Percentiles rank a stretch among this genome's conserved stretches.
phyloP scores from a whole-genome alignment of 2,113 vertebrate genomes.

The Cephalopterus ornatus region DNA sequence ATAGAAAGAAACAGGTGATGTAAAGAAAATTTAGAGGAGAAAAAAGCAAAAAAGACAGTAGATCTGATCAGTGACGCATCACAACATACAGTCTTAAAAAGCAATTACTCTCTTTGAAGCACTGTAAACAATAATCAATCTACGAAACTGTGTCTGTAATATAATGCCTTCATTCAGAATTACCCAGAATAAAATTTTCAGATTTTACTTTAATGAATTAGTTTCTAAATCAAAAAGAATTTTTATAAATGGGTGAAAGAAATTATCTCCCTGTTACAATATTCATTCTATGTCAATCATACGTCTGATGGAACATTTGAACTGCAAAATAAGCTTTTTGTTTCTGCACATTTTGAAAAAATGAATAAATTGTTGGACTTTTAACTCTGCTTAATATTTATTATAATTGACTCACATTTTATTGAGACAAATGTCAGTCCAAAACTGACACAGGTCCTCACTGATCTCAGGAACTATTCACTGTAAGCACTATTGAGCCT shows the following conservation, averaged over 20 bases:
- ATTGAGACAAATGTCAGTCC: background rate
- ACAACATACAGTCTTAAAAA: background rate
- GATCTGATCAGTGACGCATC: background rate
- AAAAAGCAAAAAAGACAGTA: background rate
- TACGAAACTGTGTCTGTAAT: background rate
- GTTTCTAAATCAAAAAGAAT: background rate
- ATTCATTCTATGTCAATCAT: background rate
- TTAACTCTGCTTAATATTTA: background rate
- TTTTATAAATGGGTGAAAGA: background rate
- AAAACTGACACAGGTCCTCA: background rate
- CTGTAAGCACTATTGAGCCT: background rate
- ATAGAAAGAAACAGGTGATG: background rate
- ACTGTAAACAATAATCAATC: background rate
- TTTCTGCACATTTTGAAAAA: background rate
- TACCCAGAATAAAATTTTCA: background rate
- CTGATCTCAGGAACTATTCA: background rate
- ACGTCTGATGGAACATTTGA: background rate
- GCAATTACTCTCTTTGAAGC: background rate
- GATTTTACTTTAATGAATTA: background rate
- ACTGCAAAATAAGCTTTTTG: background rate
- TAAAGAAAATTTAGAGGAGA: background rate
- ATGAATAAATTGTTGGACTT: rapidly evolving
- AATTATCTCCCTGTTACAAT: background rate
- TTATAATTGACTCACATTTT: background rate
- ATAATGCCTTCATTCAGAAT: background rate